Conservation (phyloP, 2,888 invertebrate genomes). For the Caenorhabditis angaria region DNA sequence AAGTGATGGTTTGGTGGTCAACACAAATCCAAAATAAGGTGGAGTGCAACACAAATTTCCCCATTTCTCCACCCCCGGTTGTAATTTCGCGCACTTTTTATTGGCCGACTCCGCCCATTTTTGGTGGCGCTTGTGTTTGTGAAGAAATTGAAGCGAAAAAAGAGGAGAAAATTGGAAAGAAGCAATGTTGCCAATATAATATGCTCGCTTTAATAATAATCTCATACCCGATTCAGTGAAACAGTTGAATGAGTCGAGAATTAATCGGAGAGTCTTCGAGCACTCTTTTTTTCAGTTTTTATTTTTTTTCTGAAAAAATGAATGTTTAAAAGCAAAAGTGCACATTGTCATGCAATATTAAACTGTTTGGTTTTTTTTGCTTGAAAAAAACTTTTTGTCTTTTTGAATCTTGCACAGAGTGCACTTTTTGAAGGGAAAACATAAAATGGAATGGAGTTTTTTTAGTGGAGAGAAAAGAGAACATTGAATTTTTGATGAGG, state of each 20-base stretch:
- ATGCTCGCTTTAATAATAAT: conserved; percentile 44
- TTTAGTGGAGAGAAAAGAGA: not conserved
- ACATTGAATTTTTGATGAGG: not conserved
- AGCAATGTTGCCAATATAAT: conserved; percentile 33
- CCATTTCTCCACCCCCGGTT: conserved; percentile 17
- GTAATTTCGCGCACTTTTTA: conserved; percentile 28
- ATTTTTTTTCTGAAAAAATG: too few species aligned
- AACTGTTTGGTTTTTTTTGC: conserved; percentile 2
- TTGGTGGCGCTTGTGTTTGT: not conserved
- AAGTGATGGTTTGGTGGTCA: not conserved
- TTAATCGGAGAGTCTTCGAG: too few species aligned
- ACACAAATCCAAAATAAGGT: conserved; percentile 2
- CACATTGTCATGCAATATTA: conserved; percentile 27
- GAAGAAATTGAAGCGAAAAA: conserved; percentile 29
- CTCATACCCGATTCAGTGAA: conserved; percentile 28
- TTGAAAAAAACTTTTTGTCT: not conserved
- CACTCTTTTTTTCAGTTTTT: too few species aligned
- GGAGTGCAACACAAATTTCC: conserved; percentile 11
- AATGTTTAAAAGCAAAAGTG: not conserved
- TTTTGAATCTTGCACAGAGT: not conserved
- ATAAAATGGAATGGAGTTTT: not conserved
- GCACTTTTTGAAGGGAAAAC: not conserved
- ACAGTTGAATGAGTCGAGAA: conserved; percentile 6
- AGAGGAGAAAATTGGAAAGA: conserved; percentile 3
- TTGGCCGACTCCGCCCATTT: conserved; percentile 38